phyloP scores from a whole-genome alignment of 2,113 vertebrate species.

The Ramphastos sulfuratus region DNA sequence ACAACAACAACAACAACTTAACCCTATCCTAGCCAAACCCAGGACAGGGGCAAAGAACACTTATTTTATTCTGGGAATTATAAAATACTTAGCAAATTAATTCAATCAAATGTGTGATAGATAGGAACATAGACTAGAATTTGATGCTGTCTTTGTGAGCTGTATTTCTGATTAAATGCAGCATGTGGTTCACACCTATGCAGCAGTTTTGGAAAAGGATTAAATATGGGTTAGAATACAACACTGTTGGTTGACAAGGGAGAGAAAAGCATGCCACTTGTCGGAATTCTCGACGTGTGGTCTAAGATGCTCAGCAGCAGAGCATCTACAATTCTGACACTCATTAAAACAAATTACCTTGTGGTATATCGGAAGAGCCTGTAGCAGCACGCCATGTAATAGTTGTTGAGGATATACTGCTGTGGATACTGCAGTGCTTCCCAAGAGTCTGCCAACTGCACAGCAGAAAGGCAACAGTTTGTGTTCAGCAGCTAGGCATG shows the following conservation, averaged over 20 bases:
- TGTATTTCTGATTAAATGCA: background rate
- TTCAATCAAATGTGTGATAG: background rate
- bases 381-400: constrained; percentile 15
- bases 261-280: constrained; percentile 12
- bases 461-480: constrained; percentile 8
- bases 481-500: background rate
- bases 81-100: background rate
- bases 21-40: no score
- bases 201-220: background rate
- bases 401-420: background rate
- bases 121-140: background rate
- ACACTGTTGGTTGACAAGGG: background rate
- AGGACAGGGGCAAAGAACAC: background rate
- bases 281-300: background rate
- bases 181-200: background rate
- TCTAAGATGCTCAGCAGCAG: constrained; percentile 38
- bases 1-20: no score
- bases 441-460: constrained; percentile 21
- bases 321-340: constrained; percentile 14
- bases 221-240: background rate
- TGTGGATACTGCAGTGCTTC: background rate
- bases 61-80: background rate
- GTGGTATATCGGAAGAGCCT: background rate
- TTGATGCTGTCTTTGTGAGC: background rate
- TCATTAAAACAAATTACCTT: constrained; percentile 52